Base-by-base conservation (phyloP, 2,113 vertebrate species). In the Struthio camelus region DNA sequence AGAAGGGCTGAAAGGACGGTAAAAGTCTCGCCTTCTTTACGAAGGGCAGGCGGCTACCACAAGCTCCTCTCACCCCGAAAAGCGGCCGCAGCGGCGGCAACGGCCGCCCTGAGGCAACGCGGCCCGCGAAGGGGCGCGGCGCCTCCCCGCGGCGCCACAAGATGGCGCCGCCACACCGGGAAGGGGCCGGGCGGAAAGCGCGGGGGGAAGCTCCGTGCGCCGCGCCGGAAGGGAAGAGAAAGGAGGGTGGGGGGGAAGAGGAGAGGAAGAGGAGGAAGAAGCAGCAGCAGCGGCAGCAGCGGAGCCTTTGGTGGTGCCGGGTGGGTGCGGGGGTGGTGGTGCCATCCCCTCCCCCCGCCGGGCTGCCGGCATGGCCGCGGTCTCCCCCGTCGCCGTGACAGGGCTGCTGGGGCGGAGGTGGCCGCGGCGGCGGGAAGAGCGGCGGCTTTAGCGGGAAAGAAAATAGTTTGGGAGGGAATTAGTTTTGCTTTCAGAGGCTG, bases 71-170 rank as follows among this genome's bases (percentile, higher is more conserved):
- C 42, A n/a, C 38, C 28, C 5, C 10, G 13, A 20, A 27, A 4
- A 9, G 10, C n/a, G 6, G 2, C 23, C 1, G 5, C 0, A 10
- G 58, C 5, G 5, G 9, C 5, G 15, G 1, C 22, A n/a, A n/a
- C n/a, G n/a, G n/a, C n/a, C n/a, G n/a, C n/a, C n/a, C n/a, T 11
- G 2, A 3, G 25, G 11, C 2, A 67, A 20, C 16, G 9, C 4
- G 4, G 1, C 7, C 4, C 14, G 4, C 50, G n/a, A n/a, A n/a
- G n/a, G n/a, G n/a, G n/a, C n/a, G n/a, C 53, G 1, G 8, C 12
- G 9, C 13, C 6, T 23, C n/a, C 28, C 2, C 16, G 3, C 5
- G 38, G 0, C 11, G 8, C 93, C 94, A 22, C 58, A 19, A 70
- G 94, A 53, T 89, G 94, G 95, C 90, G 96, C 92, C 30, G 80